A percentile compares a stretch with the other conserved stretches of the same genome.
Evolutionary conservation across 1,140 invertebrate species (phyloP).

Genomic region (Bombyx mandarina): DNA sequence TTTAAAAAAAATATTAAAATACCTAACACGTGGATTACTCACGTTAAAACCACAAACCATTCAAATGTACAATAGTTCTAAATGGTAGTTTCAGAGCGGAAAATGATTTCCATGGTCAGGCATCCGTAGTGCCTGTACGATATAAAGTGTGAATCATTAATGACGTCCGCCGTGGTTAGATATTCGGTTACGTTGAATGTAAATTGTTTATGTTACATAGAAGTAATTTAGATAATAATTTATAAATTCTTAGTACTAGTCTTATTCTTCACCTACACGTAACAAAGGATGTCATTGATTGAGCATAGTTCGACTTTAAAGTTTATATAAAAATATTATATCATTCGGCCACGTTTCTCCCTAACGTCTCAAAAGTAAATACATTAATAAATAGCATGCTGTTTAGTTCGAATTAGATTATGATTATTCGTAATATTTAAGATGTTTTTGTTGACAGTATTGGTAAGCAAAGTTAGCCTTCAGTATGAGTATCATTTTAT

Average conservation of each 20-base stretch:
- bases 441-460: slow-evolving; percentile 5
- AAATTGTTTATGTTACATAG: not conserved
- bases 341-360: too few species aligned
- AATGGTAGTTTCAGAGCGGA: slow-evolving; percentile 31
- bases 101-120: slow-evolving; percentile 40
- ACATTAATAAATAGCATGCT: too few species aligned
- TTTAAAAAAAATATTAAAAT: too few species aligned
- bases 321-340: too few species aligned
- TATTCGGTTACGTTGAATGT: not conserved
- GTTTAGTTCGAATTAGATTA: too few species aligned
- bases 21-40: not conserved
- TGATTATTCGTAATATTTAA: too few species aligned
- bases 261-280: not conserved
- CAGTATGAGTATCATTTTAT: slow-evolving; percentile 45
- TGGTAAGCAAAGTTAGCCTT: slow-evolving; percentile 57
- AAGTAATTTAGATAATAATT: too few species aligned
- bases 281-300: not conserved
- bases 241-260: too few species aligned
- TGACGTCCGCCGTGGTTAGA: not conserved
- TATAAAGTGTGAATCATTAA: slow-evolving; percentile 29
- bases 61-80: too few species aligned
- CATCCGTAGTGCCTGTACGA: slow-evolving; percentile 19
- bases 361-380: too few species aligned
- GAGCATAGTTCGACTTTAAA: slow-evolving; percentile 27
- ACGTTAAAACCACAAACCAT: not conserved